Base-by-base conservation (phyloP, 2,888 invertebrate genomes). In the Agrotis segetum region DNA sequence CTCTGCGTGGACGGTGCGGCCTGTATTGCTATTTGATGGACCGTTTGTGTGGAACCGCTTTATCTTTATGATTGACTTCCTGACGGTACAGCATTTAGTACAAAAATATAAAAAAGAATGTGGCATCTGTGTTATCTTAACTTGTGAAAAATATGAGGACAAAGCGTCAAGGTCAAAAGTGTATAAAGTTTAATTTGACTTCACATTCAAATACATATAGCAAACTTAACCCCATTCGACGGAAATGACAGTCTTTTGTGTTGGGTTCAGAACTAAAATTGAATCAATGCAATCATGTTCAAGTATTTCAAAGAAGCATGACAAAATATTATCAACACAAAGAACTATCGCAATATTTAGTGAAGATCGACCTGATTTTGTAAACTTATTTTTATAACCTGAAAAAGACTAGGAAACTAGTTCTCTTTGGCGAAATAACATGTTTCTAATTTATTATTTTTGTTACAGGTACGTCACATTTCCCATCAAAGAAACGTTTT, bases 61-160 rank as follows among this genome's bases (percentile, higher is more conserved):
- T 90, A 91, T 90, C 89, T 89, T 89, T 88, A 91, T 88, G 88
- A 90, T 88, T 84, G 87, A 88, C 88, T 89, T 88, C 87, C 87
- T 68, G 63, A 76, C 65, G 19, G 64, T 24, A 62, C n/a, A 65
- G 17, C 61, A 53, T 69, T 58, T 58, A 50, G 24, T 58, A 53
- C 49, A 19, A 17, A 5, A n/a, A 55, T 34, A 53, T 40, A 53
- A 49, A 61, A 53, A 58, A 46, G n/a, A 53, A 24, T 34, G 11
- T 21, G 40, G 14, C 47, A 55, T 13, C 19, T 60, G n/a, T 60
- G 40, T 49, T 69, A 53, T 74, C 49, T 74, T 56, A 46, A 19
- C 16, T 49, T n/a, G n/a, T 79, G 60, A 40, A 65, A 70, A 53
- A 63, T 34, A 53, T 3, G 52, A 49, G 44, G 21, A 64, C 24